A percentile compares a stretch with the other conserved stretches of the same genome.
These are phyloP conservation scores for Dasyornis broadbenti DNA, from an alignment of 2,113 vertebrate species.

Conservation along the genomic window DNA sequence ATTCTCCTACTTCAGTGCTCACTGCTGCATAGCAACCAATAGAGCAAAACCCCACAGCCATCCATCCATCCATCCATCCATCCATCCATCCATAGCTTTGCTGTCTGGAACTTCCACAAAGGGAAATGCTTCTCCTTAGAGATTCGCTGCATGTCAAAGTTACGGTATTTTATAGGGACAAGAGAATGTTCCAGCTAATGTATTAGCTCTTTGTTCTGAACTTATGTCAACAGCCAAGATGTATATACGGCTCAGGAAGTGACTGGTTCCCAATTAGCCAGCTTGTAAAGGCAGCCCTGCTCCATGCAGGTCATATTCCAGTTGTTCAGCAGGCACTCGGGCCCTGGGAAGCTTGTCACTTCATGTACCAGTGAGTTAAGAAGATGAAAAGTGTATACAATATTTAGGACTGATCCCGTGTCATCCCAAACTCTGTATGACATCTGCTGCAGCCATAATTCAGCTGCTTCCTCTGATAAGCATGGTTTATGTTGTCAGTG, in stretches of 20 bases:
- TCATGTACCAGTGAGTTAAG: background rate
- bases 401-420: slow-evolving; percentile 7
- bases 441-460: slow-evolving; percentile 47
- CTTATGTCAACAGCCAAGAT: background rate
- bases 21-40: background rate
- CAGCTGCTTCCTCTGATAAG: slow-evolving; percentile 63
- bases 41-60: background rate
- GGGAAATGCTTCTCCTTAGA: background rate
- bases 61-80: background rate
- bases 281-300: background rate
- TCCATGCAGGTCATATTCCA: background rate
- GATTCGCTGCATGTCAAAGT: background rate
- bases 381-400: background rate
- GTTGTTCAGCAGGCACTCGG: background rate
- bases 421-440: background rate
- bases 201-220: background rate
- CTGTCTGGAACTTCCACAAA: background rate
- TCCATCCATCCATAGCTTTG: background rate
- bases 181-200: background rate
- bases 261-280: background rate
- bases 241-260: background rate
- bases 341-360: slow-evolving; percentile 8
- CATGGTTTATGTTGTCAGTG: slow-evolving; percentile 25
- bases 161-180: background rate
- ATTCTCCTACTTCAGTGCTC: background rate